These are phyloP conservation scores for Brachycybe producta DNA, from an alignment of 2,888 invertebrate species.

Conservation along the genomic window DNA sequence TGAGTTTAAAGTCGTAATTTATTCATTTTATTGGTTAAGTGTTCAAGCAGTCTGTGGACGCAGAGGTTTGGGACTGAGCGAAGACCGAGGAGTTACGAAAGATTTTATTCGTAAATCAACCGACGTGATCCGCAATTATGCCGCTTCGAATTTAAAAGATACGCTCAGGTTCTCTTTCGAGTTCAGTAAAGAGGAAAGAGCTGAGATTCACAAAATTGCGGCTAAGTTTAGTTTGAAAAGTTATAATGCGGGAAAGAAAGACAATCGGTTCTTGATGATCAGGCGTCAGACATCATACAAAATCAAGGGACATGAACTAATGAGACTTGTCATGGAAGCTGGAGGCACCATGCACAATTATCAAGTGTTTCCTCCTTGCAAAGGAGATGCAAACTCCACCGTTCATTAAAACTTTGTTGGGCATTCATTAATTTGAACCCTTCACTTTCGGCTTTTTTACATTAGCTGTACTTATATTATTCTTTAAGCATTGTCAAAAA, in stretches of 20 bases:
- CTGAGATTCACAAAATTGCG: conserved; percentile 37
- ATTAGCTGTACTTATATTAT: too few species aligned
- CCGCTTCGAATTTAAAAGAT: conserved; percentile 28
- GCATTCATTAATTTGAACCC: too few species aligned
- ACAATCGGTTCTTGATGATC: conserved; percentile 39
- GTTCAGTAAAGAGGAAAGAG: conserved; percentile 37
- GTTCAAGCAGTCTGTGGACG: conserved; percentile 27
- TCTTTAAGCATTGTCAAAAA: too few species aligned
- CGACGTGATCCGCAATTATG: conserved; percentile 26
- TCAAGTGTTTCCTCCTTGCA: conserved; percentile 33
- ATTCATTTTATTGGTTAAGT: conserved; percentile 18
- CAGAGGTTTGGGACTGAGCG: conserved; percentile 26
- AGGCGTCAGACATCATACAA: conserved; percentile 39
- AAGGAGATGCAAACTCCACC: too few species aligned
- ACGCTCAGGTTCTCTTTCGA: conserved; percentile 36
- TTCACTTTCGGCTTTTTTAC: too few species aligned
- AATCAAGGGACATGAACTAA: conserved; percentile 37
- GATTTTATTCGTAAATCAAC: neutral
- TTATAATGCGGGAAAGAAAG: conserved; percentile 39
- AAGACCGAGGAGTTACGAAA: neutral
- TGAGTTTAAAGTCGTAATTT: conserved; percentile 31
- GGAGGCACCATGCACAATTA: conserved; percentile 43
- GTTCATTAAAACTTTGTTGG: too few species aligned
- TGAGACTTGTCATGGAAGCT: conserved; percentile 36
- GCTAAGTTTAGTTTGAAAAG: conserved; percentile 39